Base-by-base conservation (phyloP, 92 coral and sea anemone species). In the Isaurus tuberculatus region DNA sequence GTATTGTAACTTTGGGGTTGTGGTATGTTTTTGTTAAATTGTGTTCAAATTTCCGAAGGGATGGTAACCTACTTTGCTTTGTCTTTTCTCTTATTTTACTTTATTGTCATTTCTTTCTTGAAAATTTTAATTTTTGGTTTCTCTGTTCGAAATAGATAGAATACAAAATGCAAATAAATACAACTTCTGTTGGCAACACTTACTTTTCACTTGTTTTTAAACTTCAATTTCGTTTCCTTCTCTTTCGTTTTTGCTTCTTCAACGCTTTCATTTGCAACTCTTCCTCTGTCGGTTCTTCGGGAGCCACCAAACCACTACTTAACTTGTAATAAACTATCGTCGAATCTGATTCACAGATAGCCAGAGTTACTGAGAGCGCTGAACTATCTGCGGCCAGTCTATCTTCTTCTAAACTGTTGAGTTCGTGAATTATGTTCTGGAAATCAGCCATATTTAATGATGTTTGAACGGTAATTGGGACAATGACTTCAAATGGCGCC, bases 321-420 rank as follows among this genome's bases (percentile, higher is more conserved):
- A 95, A 70, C 32, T 90, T 92, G 88, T 95, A 94, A 83, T 95
- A 95, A 33, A 92, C 98, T 31, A 92, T 83, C 16, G 94, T 95
- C 14, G 98, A 95, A 85, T 92, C 97, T 4, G 98, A 88, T 29
- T 94, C 98, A 27, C 94, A 89, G 60, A 95, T 89, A 19, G 94
- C 98, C 70, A 94, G 73, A 15, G 90, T 87, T 7, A 94, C 96
- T 31, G 75, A 83, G 32, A 81, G 57, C 4, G 57, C 81, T 2
- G 80, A 57, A 53, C 70, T 70, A n/a, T n/a, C n/a, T 28, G 66
- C 87, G 3, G 10, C 53, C 15, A 44, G 85, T 20, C 40, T 64
- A 66, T 79, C 92, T 17, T 87, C 70, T 68, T 85, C 90, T 22
- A 72, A 87, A 11, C 37, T 67, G 74, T 75, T 86, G 29, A 94